Percentiles rank a stretch among this genome's conserved stretches.
phyloP scores from a whole-genome alignment of 2,113 vertebrate genomes.

The Proteles cristata region DNA sequence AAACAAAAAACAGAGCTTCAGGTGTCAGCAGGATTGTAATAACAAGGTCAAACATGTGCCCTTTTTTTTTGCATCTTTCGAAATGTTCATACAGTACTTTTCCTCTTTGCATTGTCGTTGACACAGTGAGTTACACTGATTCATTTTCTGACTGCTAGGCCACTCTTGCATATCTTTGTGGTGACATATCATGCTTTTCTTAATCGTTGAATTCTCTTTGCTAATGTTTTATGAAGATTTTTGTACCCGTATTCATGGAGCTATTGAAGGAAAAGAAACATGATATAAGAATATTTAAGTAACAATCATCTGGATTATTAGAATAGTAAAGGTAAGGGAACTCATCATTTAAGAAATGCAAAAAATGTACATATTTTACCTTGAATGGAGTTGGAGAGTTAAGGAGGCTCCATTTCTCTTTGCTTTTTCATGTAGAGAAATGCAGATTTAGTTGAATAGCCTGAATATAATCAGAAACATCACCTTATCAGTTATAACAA shows the following conservation, averaged over 20 bases:
- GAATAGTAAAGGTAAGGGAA: not conserved
- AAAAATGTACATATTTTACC: not conserved
- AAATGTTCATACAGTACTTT: not conserved
- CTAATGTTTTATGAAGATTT: not conserved
- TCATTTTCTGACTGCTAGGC: not conserved
- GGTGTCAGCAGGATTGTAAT: not conserved
- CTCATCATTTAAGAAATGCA: not conserved
- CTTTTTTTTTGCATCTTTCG: not conserved
- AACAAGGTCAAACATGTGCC: not conserved
- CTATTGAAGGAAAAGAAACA: not conserved
- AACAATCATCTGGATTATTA: not conserved
- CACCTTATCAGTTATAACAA: not conserved
- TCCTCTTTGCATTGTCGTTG: not conserved
- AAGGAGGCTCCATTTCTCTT: not conserved
- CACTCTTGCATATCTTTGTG: not conserved
- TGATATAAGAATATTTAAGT: not conserved
- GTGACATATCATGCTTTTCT: not conserved
- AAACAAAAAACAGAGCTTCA: not conserved
- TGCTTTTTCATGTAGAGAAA: conserved; percentile 13
- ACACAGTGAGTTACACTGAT: not conserved
- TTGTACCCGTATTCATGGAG: not conserved
- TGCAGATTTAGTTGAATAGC: not conserved
- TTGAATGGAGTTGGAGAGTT: not conserved
- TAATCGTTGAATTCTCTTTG: not conserved
- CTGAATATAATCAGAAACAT: not conserved